These are phyloP conservation scores for Cercopithecus mona DNA, from an alignment of 2,113 vertebrate genomes.

Conservation along the genomic window DNA sequence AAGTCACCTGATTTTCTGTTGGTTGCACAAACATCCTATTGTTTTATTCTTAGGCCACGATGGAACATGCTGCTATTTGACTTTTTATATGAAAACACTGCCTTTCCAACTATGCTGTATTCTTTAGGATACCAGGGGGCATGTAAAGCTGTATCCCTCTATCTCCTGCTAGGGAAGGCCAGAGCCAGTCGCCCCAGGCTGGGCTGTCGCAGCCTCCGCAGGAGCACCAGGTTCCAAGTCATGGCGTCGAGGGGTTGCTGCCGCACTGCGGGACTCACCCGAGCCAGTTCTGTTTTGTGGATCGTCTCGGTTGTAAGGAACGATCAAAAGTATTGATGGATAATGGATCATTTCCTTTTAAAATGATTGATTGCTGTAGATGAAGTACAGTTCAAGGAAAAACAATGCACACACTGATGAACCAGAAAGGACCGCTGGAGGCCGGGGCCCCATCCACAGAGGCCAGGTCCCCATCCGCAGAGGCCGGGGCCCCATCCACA, in stretches of 20 bases:
- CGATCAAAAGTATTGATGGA: background rate
- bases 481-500: fast-evolving
- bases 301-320: background rate
- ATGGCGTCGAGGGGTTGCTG: fast-evolving
- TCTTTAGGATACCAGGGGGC: fast-evolving
- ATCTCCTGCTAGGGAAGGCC: background rate
- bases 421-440: background rate
- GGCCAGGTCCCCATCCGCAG: no score
- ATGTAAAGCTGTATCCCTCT: background rate
- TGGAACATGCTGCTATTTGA: background rate
- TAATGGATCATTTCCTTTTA: background rate
- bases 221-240: fast-evolving
- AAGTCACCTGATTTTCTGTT: fast-evolving
- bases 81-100: background rate
- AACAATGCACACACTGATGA: background rate
- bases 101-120: fast-evolving
- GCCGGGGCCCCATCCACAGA: no score
- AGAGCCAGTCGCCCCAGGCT: background rate
- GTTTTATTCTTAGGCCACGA: background rate
- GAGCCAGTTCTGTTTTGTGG: background rate
- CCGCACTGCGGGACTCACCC: background rate
- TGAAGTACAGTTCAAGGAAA: slow-evolving; percentile 5
- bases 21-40: fast-evolving
- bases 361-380: slow-evolving; percentile 3
- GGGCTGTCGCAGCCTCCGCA: no score